Conservation (phyloP, 2,888 invertebrate genomes). For the Galeruca laticollis region DNA sequence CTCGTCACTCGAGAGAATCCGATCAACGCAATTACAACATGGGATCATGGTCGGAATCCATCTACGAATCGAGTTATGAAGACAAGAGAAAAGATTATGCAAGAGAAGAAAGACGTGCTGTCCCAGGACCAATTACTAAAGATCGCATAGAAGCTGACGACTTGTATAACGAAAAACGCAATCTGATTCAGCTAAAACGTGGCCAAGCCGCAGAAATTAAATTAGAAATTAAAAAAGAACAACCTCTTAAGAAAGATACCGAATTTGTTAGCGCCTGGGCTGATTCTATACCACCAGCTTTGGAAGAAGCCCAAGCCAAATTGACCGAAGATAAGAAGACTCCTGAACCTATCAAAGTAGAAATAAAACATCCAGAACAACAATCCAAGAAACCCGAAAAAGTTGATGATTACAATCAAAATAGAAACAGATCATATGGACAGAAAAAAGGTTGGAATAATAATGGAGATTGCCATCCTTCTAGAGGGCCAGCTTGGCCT, state of each 20-base stretch:
- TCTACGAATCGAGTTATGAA: slow-evolving; percentile 60
- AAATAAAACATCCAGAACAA: slow-evolving; percentile 66
- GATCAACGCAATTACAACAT: slow-evolving; percentile 61
- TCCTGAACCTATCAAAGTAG: slow-evolving; percentile 14
- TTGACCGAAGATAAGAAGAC: slow-evolving; percentile 34
- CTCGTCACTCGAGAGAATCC: slow-evolving; percentile 69
- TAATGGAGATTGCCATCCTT: slow-evolving; percentile 51
- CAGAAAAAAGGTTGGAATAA: slow-evolving; percentile 54
- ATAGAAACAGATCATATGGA: slow-evolving; percentile 49
- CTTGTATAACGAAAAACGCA: slow-evolving; percentile 67
- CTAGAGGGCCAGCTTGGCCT: slow-evolving; percentile 41
- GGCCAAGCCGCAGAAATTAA: slow-evolving; percentile 61
- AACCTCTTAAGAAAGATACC: slow-evolving; percentile 28
- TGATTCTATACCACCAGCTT: slow-evolving; percentile 39
- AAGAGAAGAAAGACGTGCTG: slow-evolving; percentile 64
- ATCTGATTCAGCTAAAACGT: slow-evolving; percentile 69
- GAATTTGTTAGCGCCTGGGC: slow-evolving; percentile 51
- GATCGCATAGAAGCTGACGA: slow-evolving; percentile 74
- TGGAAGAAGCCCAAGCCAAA: slow-evolving; percentile 38
- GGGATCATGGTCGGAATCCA: slow-evolving; percentile 68
- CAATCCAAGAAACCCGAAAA: slow-evolving; percentile 62
- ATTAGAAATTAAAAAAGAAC: slow-evolving; percentile 45
- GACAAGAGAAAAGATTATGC: slow-evolving; percentile 60
- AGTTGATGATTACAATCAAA: slow-evolving; percentile 60
- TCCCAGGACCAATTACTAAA: slow-evolving; percentile 73